Base-by-base conservation (phyloP, 2,113 vertebrate species). In the Perca schrenkii region DNA sequence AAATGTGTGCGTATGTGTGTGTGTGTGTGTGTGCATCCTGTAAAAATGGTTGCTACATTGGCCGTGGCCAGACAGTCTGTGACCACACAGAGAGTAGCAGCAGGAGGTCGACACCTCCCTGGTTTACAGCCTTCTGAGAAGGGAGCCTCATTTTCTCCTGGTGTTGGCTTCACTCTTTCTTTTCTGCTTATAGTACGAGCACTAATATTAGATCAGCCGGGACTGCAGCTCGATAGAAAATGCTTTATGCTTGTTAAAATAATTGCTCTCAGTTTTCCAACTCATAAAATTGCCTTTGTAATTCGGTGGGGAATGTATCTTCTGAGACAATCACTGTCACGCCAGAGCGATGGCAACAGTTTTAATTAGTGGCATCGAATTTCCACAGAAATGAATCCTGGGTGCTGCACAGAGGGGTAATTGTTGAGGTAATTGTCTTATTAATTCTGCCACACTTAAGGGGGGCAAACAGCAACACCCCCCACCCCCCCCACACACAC, bases 351-450 rank as follows among this genome's bases (percentile, higher is more conserved):
- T 90, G 87, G 91, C 90, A 93, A 89, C 79, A 73, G 81, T 93
- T 95, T 95, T 95, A 94, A 94, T 95, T 94, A 95, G 92, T 94
- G 89, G 82, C 88, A 93, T 93, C 60, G 93, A 86, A 95, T 94
- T 94, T 95, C 93, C 85, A 90, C 91, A 88, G 88, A 94, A 94
- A 94, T 93, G 85, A 91, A 94, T 94, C 89, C 80, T 74, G 85
- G 86, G 77, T 96, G 96, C 86, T 95, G 96, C 91, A 93, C 93
- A 94, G 95, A 95, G 95, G 92, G 89, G 93, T 98, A 98, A 98
- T 97, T 97, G 96, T 94, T 97, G 96, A 86, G 95, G 96, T 98
- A 97, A 98, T 97, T 95, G 97, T 96, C 95, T 96, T 97, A 97
- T 97, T 97, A 97, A 97, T 97, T 97, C 95, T 96, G 96, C 95